phyloP scores from a whole-genome alignment of 2,113 vertebrate genomes.

The Mirza zaza region DNA sequence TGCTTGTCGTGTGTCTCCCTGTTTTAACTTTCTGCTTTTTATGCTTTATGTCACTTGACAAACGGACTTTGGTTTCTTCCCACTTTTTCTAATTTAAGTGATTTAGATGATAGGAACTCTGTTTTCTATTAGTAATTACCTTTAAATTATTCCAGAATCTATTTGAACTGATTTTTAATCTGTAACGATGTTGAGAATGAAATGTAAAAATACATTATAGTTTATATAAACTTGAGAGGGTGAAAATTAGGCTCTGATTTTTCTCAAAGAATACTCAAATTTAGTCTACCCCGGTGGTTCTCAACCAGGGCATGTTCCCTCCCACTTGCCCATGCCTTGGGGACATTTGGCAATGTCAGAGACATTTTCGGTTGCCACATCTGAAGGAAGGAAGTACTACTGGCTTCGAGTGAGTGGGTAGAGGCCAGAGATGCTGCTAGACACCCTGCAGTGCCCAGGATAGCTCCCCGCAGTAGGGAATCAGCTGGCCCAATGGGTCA shows the following conservation, averaged over 20 bases:
- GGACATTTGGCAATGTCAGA: background rate
- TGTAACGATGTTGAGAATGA: background rate
- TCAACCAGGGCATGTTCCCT: background rate
- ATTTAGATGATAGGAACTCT: background rate
- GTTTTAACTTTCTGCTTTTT: background rate
- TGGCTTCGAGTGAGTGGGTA: too few species aligned
- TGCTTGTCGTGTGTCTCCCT: background rate
- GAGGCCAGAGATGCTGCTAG: background rate
- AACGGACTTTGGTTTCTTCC: background rate
- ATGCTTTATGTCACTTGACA: background rate
- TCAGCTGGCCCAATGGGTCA: background rate
- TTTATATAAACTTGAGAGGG: background rate
- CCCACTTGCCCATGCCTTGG: accelerated
- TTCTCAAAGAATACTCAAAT: background rate
- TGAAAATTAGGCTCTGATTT: background rate
- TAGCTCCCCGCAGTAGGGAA: background rate
- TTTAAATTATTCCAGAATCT: slow-evolving; percentile 1
- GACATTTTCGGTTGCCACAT: background rate
- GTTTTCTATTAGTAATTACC: background rate
- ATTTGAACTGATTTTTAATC: background rate
- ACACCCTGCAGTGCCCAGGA: background rate
- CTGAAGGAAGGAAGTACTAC: background rate
- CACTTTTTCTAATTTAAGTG: background rate
- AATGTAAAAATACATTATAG: background rate
- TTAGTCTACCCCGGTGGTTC: background rate